These are phyloP conservation scores for Drosophila antonietae DNA, from an alignment of 2,888 invertebrate species.

Conservation along the genomic window DNA sequence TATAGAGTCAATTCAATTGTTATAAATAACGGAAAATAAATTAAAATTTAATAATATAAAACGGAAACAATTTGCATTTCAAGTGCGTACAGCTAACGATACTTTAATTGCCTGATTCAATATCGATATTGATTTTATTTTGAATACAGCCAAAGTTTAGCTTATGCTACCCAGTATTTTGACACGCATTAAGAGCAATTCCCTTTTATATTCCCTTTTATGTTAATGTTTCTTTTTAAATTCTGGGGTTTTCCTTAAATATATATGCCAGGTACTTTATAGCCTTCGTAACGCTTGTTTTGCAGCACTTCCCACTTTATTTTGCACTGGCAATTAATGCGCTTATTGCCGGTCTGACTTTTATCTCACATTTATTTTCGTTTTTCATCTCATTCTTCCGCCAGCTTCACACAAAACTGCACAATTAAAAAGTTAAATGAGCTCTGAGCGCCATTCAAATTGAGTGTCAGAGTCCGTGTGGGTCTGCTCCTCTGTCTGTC, in stretches of 20 bases:
- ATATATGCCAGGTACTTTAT: constrained; percentile 6
- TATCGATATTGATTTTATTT: not conserved
- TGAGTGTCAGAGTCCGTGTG: constrained; percentile 15
- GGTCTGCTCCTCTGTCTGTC: not conserved
- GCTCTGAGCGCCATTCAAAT: constrained; percentile 59
- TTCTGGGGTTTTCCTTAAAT: not conserved
- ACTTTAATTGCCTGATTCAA: not conserved
- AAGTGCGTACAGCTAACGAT: not conserved
- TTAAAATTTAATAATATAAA: too few relatives aligned
- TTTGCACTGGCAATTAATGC: constrained; percentile 65
- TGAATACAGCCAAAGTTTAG: not conserved
- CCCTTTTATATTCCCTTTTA: not conserved
- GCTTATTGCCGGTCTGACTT: constrained; percentile 66
- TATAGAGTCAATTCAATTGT: not conserved
- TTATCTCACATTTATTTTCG: constrained; percentile 64
- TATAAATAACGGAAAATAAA: not conserved
- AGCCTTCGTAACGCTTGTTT: not conserved
- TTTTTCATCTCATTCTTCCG: constrained; percentile 45
- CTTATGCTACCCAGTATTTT: not conserved
- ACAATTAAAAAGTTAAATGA: constrained; percentile 80
- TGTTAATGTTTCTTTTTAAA: not conserved
- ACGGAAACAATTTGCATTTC: not conserved
- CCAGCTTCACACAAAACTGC: constrained; percentile 62
- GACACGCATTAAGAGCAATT: not conserved
- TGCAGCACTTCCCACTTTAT: constrained; percentile 14